These are phyloP conservation scores for Oriolus oriolus DNA, from an alignment of 2,113 vertebrate species.

Conservation along the genomic window DNA sequence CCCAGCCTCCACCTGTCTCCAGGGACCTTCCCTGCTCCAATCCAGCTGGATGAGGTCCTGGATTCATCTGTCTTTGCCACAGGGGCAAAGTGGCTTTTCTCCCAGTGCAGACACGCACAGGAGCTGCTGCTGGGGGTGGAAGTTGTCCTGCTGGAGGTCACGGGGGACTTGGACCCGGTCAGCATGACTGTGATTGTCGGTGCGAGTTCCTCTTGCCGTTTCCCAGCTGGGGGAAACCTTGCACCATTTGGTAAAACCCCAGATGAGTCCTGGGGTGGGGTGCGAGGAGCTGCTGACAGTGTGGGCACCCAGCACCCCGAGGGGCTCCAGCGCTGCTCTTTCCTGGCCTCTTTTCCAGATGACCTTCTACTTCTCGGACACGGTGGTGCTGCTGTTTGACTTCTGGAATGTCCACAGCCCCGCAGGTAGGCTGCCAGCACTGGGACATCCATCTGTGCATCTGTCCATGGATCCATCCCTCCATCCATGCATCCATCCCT, in stretches of 20 bases:
- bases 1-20: rapidly evolving
- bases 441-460: not conserved
- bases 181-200: not conserved
- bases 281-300: rapidly evolving
- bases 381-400: slow-evolving; percentile 87
- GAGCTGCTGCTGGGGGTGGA: not conserved
- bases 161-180: rapidly evolving
- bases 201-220: not conserved
- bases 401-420: slow-evolving; percentile 88
- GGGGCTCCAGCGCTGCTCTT: not conserved
- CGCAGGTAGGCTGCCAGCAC: slow-evolving; percentile 72
- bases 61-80: not conserved
- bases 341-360: slow-evolving; percentile 76
- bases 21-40: not conserved
- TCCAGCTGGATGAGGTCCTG: rapidly evolving
- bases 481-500: not conserved
- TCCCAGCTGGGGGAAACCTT: not conserved
- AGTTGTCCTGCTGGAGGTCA: not conserved
- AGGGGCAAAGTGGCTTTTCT: not conserved
- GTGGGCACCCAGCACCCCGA: rapidly evolving
- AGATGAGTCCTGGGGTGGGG: not conserved
- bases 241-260: not conserved
- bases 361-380: slow-evolving; percentile 83
- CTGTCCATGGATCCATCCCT: too few relatives aligned
- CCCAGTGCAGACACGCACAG: rapidly evolving